Evolutionary conservation across 1,140 invertebrate genomes (phyloP).

Genomic region (Hyphantria cunea): DNA sequence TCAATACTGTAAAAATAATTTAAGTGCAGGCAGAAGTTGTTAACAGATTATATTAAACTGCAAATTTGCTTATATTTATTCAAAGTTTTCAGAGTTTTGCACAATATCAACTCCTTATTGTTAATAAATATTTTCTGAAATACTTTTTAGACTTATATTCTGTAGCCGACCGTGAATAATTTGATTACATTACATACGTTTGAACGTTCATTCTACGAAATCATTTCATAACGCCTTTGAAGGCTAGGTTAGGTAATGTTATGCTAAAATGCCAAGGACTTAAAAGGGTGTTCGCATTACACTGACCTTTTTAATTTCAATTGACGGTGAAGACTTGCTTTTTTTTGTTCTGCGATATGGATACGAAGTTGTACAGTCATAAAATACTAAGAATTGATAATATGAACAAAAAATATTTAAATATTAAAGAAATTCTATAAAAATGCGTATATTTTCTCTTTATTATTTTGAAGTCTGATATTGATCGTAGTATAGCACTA

Average conservation of each 20-base stretch:
- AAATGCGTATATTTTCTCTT: no score
- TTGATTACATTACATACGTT: slow-evolving; percentile 16
- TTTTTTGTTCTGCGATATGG: background rate
- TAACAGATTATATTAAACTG: no score
- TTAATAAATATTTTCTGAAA: no score
- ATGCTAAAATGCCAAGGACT: slow-evolving; percentile 19
- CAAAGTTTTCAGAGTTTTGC: no score
- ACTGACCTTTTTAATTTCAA: slow-evolving; percentile 15
- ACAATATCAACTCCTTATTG: no score
- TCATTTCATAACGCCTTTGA: slow-evolving; percentile 13
- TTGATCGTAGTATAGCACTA: no score
- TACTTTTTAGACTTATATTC: no score
- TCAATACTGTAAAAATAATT: no score
- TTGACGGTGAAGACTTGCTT: background rate
- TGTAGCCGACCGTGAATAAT: slow-evolving; percentile 3
- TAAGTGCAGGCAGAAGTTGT: no score
- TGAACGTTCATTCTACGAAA: slow-evolving; percentile 17
- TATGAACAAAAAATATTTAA: background rate
- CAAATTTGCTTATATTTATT: no score
- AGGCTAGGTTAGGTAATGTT: slow-evolving; percentile 8
- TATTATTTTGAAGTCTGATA: no score
- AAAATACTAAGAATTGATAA: background rate
- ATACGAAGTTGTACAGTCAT: background rate
- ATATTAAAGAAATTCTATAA: background rate
- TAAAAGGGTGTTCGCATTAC: slow-evolving; percentile 14